Evolutionary conservation across 2,888 invertebrate species (phyloP).

Genomic region (Smittia sp.): DNA sequence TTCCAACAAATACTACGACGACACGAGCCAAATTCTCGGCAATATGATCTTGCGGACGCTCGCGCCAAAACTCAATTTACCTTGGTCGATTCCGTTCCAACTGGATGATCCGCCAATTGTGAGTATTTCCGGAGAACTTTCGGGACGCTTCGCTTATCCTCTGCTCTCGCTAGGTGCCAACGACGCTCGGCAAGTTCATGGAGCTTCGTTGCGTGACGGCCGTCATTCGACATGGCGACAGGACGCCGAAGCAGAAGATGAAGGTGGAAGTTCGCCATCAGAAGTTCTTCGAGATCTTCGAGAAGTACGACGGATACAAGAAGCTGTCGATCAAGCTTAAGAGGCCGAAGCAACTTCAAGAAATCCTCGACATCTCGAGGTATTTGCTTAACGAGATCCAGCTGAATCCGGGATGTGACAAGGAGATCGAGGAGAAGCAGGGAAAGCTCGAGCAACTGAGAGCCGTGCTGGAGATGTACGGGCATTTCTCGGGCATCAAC

Average conservation of each 20-base stretch:
- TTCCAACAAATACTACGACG: conserved; percentile 99
- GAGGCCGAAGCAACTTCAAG: conserved; percentile 93
- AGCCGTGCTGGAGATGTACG: conserved; percentile 99
- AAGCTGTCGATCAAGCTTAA: conserved; percentile 97
- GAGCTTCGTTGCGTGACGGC: conserved; percentile 91
- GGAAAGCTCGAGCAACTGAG: conserved; percentile 96
- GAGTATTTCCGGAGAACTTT: too few relatives aligned
- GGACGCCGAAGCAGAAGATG: conserved; percentile 99
- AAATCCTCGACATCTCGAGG: conserved; percentile 94
- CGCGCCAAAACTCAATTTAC: conserved; percentile 93
- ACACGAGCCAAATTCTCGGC: conserved; percentile 96
- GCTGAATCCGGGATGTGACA: conserved; percentile 74
- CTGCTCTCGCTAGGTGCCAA: conserved; percentile 58
- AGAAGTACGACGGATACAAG: conserved; percentile 90
- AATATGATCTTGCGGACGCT: conserved; percentile 95
- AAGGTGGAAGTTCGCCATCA: conserved; percentile 97
- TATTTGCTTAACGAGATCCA: conserved; percentile 86
- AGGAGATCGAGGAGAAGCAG: conserved; percentile 94
- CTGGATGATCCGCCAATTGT: conserved; percentile 98
- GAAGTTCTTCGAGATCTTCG: conserved; percentile 98
- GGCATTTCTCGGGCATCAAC: conserved; percentile 99
- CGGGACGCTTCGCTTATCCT: too few relatives aligned
- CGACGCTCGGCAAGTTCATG: conserved; percentile 98
- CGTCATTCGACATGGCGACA: conserved; percentile 95
- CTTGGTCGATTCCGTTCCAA: conserved; percentile 96